phyloP scores from a whole-genome alignment of 2,113 vertebrate species.

The Thalassoma bifasciatum region DNA sequence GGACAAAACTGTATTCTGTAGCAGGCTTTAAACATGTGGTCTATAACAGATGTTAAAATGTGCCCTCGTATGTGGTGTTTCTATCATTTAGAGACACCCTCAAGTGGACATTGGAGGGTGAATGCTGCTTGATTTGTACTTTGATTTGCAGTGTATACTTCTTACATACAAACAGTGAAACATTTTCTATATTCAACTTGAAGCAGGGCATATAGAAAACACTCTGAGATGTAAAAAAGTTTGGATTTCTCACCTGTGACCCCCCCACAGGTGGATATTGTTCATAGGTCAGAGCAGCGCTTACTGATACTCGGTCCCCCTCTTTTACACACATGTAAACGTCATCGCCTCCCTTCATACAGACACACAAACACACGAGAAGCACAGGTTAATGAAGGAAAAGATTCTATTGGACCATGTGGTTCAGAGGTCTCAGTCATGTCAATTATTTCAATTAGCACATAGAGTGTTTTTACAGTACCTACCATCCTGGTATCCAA shows the following conservation, averaged over 20 bases:
- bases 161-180: too few relatives aligned
- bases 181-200: too few relatives aligned
- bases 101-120: too few relatives aligned
- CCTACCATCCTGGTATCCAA: constrained; percentile 91
- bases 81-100: too few relatives aligned
- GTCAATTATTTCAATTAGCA: too few relatives aligned
- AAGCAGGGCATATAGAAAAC: not conserved
- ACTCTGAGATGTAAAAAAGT: not conserved
- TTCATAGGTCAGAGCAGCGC: constrained; percentile 37
- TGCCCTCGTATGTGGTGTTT: too few relatives aligned
- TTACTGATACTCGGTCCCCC: constrained; percentile 6
- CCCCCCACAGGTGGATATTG: constrained; percentile 35
- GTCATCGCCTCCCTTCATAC: constrained; percentile 86
- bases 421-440: not conserved
- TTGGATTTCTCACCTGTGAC: constrained; percentile 38
- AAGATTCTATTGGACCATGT: not conserved
- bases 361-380: not conserved
- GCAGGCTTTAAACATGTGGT: too few relatives aligned
- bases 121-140: too few relatives aligned
- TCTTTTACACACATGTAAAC: constrained; percentile 83
- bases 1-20: too few relatives aligned
- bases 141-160: too few relatives aligned
- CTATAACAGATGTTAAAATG: too few relatives aligned
- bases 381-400: not conserved
- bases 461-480: too few relatives aligned